A percentile compares a stretch with the other conserved stretches of the same genome.
phyloP scores from a whole-genome alignment of 1,140 invertebrate species.

The Atta cephalotes region DNA sequence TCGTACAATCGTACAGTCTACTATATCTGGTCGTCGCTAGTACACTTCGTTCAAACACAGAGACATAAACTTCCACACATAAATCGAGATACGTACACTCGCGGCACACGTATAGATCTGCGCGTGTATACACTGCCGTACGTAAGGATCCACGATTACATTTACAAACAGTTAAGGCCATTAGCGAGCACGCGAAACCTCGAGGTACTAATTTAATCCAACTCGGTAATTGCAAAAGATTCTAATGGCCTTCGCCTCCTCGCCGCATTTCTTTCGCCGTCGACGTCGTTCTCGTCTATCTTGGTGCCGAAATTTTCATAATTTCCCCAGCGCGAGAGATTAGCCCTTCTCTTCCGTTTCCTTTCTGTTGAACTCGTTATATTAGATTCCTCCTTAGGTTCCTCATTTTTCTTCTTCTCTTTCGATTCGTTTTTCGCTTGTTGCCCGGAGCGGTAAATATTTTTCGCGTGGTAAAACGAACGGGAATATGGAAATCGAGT shows the following conservation, averaged over 20 bases:
- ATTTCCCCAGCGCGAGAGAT: conserved; percentile 31
- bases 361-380: not conserved
- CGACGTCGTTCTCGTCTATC: conserved; percentile 44
- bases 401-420: not conserved
- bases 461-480: conserved; percentile 38
- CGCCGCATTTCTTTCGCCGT: conserved; percentile 48
- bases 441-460: conserved; percentile 32
- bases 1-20: conserved; percentile 33
- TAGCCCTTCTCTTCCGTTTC: not conserved
- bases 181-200: conserved; percentile 74
- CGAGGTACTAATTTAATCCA: conserved; percentile 74
- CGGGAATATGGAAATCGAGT: conserved; percentile 69
- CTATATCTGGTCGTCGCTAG: conserved; percentile 28
- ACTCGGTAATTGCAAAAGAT: conserved; percentile 73
- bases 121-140: conserved; percentile 12
- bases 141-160: conserved; percentile 72
- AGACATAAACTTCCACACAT: conserved; percentile 3
- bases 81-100: not conserved
- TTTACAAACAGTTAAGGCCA: conserved; percentile 78
- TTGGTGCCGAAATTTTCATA: conserved; percentile 62
- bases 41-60: conserved; percentile 22
- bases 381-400: not conserved
- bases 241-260: conserved; percentile 70
- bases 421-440: not conserved
- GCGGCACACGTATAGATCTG: not conserved